Percentiles rank a stretch among this genome's conserved stretches.
phyloP scores from a whole-genome alignment of 2,113 vertebrate genomes.

The Leptocoma aspasia region DNA sequence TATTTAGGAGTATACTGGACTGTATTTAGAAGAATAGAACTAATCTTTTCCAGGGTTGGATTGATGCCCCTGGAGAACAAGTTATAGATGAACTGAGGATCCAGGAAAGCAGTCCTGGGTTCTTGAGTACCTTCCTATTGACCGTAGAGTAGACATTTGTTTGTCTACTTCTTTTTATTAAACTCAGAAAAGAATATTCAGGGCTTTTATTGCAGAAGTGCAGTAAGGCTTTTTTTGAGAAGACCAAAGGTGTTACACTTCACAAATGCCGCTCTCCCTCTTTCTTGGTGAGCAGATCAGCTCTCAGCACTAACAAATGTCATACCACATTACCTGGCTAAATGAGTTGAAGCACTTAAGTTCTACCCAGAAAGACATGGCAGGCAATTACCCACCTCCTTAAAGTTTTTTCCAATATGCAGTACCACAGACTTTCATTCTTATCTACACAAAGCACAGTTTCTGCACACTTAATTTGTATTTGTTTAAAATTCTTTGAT shows the following conservation, averaged over 20 bases:
- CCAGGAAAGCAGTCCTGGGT: not conserved
- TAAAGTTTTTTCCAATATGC: not conserved
- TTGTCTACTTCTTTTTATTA: not conserved
- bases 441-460: not conserved
- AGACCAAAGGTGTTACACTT: not conserved
- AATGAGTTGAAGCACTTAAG: not conserved
- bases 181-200: not conserved
- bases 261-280: not conserved
- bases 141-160: not conserved
- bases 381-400: not conserved
- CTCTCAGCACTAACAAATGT: not conserved
- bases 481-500: not conserved
- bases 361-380: not conserved
- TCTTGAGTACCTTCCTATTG: not conserved
- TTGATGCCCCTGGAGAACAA: not conserved
- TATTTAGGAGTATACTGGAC: not conserved
- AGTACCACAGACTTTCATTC: not conserved
- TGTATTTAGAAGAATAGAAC: not conserved
- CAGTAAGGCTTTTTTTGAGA: not conserved
- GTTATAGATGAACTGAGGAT: not conserved
- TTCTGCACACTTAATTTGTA: not conserved
- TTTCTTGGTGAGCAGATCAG: not conserved
- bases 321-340: not conserved
- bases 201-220: not conserved
- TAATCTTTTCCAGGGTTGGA: not conserved